These are phyloP conservation scores for Drosophila setifemur DNA, from an alignment of 1,140 invertebrate genomes.

Conservation along the genomic window DNA sequence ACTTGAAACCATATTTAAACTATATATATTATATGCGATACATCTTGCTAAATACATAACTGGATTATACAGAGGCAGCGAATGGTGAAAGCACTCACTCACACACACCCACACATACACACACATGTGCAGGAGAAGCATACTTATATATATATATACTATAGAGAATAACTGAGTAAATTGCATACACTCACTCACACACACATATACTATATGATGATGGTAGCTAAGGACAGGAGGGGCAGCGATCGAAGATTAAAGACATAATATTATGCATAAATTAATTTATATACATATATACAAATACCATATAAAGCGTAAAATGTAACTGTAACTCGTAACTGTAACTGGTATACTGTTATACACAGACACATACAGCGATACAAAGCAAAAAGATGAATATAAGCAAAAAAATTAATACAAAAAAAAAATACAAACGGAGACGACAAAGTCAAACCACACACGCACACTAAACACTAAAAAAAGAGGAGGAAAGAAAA, in stretches of 20 bases:
- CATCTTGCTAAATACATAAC: slow-evolving; percentile 22
- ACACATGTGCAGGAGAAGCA: slow-evolving; percentile 13
- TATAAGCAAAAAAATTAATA: slow-evolving; percentile 27
- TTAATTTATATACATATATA: slow-evolving; percentile 65
- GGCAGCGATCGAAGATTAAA: slow-evolving; percentile 58
- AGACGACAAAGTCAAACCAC: slow-evolving; percentile 42
- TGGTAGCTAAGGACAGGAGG: slow-evolving; percentile 27
- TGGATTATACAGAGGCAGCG: slow-evolving; percentile 18
- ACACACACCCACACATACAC: slow-evolving; percentile 8
- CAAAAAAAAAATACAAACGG: too few relatives aligned
- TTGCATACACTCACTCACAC: slow-evolving; percentile 28
- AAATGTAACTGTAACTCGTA: slow-evolving; percentile 59
- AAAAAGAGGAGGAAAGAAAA: too few relatives aligned
- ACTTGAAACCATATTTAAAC: slow-evolving; percentile 36
- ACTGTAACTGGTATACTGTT: slow-evolving; percentile 41
- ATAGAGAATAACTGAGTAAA: slow-evolving; percentile 46
- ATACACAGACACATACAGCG: slow-evolving; percentile 43
- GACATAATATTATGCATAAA: slow-evolving; percentile 64
- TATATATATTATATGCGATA: slow-evolving; percentile 6
- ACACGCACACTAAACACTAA: background rate
- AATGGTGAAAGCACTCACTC: slow-evolving; percentile 13
- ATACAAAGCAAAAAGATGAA: slow-evolving; percentile 56
- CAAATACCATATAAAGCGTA: slow-evolving; percentile 46
- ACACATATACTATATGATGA: slow-evolving; percentile 28
- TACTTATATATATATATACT: slow-evolving; percentile 27